phyloP scores from a whole-genome alignment of 2,888 invertebrate species.

The Gibbula magus region DNA sequence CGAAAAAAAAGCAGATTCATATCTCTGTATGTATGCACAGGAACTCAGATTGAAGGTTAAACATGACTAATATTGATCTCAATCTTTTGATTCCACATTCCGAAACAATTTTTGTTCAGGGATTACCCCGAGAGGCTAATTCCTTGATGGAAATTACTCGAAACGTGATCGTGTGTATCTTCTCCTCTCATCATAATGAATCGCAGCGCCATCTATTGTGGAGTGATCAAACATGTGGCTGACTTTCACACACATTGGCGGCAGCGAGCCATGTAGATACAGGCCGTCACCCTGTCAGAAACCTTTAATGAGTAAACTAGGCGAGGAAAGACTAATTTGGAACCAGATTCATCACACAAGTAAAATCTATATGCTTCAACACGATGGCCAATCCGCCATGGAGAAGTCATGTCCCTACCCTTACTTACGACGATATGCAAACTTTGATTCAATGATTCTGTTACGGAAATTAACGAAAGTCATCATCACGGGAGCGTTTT shows the following conservation, averaged over 20 bases:
- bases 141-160: not conserved
- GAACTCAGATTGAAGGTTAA: not conserved
- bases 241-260: not conserved
- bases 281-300: constrained; percentile 1
- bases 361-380: not conserved
- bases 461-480: constrained; percentile 11
- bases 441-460: not conserved
- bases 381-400: not conserved
- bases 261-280: constrained; percentile 11
- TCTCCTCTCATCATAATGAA: not conserved
- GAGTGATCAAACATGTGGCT: not conserved
- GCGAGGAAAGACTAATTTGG: constrained; percentile 12
- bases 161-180: constrained; percentile 20
- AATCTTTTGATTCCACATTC: not conserved
- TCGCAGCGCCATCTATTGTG: constrained; percentile 6
- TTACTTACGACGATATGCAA: not conserved
- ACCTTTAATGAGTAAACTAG: constrained; percentile 9
- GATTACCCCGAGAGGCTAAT: constrained; percentile 6
- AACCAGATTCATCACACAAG: constrained; percentile 7
- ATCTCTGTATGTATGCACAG: too few species aligned
- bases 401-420: not conserved
- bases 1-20: too few species aligned
- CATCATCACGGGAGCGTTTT: not conserved
- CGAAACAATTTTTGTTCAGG: constrained; percentile 12
- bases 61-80: not conserved